A percentile compares a stretch with the other conserved stretches of the same genome.
Conservation (phyloP, 1,140 invertebrate genomes). For the Drosophila mojavensis region DNA sequence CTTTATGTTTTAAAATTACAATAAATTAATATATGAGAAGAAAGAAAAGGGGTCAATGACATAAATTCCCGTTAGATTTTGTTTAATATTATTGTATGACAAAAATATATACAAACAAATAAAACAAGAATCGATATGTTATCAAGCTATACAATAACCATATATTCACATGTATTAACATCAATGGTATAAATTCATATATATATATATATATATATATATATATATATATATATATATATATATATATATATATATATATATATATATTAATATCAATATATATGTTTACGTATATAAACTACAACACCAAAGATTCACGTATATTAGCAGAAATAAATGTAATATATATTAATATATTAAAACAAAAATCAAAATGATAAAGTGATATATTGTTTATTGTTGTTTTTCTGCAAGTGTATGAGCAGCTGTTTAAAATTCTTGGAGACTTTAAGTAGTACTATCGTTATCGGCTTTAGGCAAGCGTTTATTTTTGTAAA, state of each 20-base stretch:
- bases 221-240: too few species aligned
- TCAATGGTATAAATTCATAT: constrained; percentile 39
- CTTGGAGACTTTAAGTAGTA: neutral
- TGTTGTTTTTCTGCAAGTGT: neutral
- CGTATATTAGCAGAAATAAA: constrained; percentile 74
- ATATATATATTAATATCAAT: constrained; percentile 47
- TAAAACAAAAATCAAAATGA: constrained; percentile 7
- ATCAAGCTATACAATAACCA: constrained; percentile 58
- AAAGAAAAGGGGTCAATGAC: neutral
- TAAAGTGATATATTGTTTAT: too few species aligned
- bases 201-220: too few species aligned
- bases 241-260: constrained; percentile 38
- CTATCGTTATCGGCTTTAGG: neutral
- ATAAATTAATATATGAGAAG: constrained; percentile 48
- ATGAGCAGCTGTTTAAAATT: neutral
- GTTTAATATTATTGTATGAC: constrained; percentile 61
- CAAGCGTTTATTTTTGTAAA: neutral
- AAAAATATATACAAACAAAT: constrained; percentile 39
- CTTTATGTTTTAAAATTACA: constrained; percentile 76
- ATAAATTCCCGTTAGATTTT: constrained; percentile 51
- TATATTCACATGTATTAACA: constrained; percentile 30
- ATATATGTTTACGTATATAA: constrained; percentile 54
- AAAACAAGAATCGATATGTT: constrained; percentile 51
- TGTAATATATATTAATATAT: constrained; percentile 63
- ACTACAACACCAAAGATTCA: constrained; percentile 68